Evolutionary conservation across 2,113 vertebrate genomes (phyloP), one percentile per base, ranked within the genome.

Genomic region (Potamarius usumacintae): DNA sequence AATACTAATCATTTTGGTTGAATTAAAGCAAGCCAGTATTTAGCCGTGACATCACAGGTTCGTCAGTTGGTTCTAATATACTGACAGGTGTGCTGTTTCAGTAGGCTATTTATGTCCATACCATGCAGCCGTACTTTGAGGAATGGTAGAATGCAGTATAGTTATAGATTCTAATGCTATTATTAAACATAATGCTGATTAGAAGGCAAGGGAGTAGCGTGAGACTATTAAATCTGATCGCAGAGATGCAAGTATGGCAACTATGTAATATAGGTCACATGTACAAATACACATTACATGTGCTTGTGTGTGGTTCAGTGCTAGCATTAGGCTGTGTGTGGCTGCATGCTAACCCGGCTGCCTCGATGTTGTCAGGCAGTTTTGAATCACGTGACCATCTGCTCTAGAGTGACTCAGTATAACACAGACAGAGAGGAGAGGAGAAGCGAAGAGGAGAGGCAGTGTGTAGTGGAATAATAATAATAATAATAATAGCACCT

Each of bases 321-420:
- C n/a, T 15, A 87, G 60, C 22, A 67, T 30, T 42, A 83, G 74
- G 79, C 89, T 74, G 88, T 89, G 90, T 83, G 67, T 27, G 81
- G 63, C 63, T 84, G 87, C 52, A 86, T 3, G 82, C 63, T 88
- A 82, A 89, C 48, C 88, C 90, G 77, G 90, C 93, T 93, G 93
- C 90, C 88, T 89, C 91, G 90, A 93, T 96, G 95, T 96, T 95
- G 95, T 95, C 94, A 94, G 95, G 95, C 95, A 96, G 94, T 93
- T 92, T 96, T 94, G 92, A 92, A 94, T 95, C 95, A 96, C 92
- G 85, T 95, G 95, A 94, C 94, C 89, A 67, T 86, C 85, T 92
- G 91, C 93, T 93, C 92, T 94, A 94, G 92, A 93, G 92, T 93
- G 94, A 95, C 94, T 94, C 92, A 94, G 92, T 91, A 92, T 92